Conservation (phyloP, 2,888 invertebrate genomes). For the Epirrhoe tristata region DNA sequence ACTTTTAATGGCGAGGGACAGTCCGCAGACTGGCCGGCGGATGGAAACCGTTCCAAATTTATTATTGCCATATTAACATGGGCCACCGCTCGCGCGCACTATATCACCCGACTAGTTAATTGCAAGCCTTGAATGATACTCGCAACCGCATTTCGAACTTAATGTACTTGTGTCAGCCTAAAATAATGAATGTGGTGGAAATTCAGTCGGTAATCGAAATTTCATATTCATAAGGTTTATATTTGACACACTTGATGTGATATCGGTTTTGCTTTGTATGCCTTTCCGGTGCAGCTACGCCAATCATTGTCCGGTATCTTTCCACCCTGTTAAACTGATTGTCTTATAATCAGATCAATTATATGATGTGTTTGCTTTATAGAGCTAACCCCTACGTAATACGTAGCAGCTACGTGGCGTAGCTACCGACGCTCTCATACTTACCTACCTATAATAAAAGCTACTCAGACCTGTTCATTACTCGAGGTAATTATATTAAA, state of each 20-base stretch:
- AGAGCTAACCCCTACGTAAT: constrained; percentile 19
- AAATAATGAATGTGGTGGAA: constrained; percentile 71
- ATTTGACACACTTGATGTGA: constrained; percentile 21
- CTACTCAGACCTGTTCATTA: constrained; percentile 38
- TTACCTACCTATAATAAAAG: constrained; percentile 12
- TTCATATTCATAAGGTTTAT: constrained; percentile 29
- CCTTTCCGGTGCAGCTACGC: constrained; percentile 53
- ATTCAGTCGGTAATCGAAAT: constrained; percentile 51
- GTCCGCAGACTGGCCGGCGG: constrained; percentile 48
- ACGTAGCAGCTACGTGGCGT: constrained; percentile 30
- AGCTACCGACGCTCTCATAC: constrained; percentile 20
- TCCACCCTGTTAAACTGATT: constrained; percentile 60
- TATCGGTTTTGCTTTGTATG: constrained; percentile 37
- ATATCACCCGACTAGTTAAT: constrained; percentile 79
- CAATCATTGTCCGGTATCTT: constrained; percentile 54
- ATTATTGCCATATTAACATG: constrained; percentile 81
- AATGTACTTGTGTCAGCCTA: constrained; percentile 73
- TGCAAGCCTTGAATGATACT: constrained; percentile 79
- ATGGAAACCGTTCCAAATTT: constrained; percentile 76
- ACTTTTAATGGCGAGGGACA: constrained; percentile 67
- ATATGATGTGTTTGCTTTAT: constrained; percentile 27
- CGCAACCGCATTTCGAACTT: constrained; percentile 78
- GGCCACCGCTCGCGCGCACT: constrained; percentile 65
- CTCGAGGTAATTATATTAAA: constrained; percentile 38
- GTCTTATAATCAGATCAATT: constrained; percentile 58